Conservation (phyloP, 2,113 vertebrate genomes). For the Thermophis baileyi region DNA sequence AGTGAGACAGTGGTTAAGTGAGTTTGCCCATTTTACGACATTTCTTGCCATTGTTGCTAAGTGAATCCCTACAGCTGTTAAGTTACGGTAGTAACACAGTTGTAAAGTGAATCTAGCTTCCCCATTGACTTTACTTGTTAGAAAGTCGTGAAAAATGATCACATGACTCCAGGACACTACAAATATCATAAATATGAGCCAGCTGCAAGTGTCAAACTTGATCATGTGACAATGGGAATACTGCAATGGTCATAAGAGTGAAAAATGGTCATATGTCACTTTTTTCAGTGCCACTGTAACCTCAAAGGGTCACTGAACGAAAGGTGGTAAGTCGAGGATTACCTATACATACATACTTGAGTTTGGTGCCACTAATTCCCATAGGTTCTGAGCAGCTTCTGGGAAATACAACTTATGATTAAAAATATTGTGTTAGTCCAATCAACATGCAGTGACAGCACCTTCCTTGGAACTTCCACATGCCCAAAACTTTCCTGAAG, state of each 20-base stretch:
- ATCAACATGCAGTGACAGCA: background rate
- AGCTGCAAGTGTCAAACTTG: background rate
- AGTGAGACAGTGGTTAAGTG: background rate
- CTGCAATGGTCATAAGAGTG: background rate
- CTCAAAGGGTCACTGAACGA: background rate
- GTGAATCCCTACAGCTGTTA: background rate
- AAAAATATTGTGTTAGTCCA: background rate
- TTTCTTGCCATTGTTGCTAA: background rate
- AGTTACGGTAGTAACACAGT: background rate
- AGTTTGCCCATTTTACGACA: background rate
- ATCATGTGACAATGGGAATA: background rate
- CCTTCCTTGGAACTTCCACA: background rate
- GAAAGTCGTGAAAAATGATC: background rate
- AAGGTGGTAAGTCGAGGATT: background rate
- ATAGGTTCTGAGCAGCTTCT: background rate
- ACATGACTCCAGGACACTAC: background rate
- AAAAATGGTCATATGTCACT: background rate
- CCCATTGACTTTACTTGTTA: too few species aligned
- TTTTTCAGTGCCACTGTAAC: background rate
- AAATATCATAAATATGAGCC: background rate
- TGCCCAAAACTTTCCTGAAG: background rate
- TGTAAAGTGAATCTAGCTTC: background rate
- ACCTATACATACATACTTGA: background rate
- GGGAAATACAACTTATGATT: background rate
- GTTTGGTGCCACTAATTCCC: background rate